phyloP scores from a whole-genome alignment of 2,888 invertebrate genomes.

The Drosophila recens region DNA sequence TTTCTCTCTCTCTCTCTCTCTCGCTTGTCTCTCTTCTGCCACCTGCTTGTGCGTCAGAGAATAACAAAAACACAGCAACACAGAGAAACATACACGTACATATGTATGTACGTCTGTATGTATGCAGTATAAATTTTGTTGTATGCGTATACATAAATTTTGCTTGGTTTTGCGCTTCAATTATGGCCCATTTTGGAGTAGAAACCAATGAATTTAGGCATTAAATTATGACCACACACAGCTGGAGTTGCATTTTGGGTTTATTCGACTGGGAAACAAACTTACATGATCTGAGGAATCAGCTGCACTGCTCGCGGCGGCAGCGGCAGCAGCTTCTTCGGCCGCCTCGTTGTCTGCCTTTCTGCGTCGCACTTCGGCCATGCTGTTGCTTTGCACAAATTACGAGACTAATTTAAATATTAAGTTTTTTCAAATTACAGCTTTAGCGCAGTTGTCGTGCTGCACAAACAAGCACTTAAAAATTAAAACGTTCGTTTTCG shows the following conservation, averaged over 20 bases:
- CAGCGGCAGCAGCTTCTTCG: conserved; percentile 54
- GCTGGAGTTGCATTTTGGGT: conserved; percentile 8
- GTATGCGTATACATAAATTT: conserved; percentile 57
- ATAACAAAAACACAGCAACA: conserved; percentile 70
- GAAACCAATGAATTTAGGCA: conserved; percentile 20
- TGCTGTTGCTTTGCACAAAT: conserved; percentile 68
- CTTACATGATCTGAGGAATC: conserved; percentile 85
- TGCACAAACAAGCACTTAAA: conserved; percentile 42
- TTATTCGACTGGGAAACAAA: conserved; percentile 21
- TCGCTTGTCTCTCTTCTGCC: conserved; percentile 50
- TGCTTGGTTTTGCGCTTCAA: conserved; percentile 51
- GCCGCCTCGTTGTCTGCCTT: conserved; percentile 87
- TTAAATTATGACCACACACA: conserved; percentile 11
- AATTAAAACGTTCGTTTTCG: conserved; percentile 37
- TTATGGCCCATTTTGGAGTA: conserved; percentile 53
- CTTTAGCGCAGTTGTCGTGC: conserved; percentile 45
- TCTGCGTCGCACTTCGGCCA: conserved; percentile 90
- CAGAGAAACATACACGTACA: conserved; percentile 33
- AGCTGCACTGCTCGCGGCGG: conserved; percentile 70
- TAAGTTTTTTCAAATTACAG: conserved; percentile 27
- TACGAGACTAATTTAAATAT: conserved; percentile 37
- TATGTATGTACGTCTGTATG: conserved; percentile 10
- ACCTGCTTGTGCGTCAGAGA: conserved; percentile 77
- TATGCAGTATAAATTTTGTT: conserved; percentile 28
- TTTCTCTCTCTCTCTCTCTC: conserved; percentile 44